phyloP scores from a whole-genome alignment of 1,140 invertebrate genomes.

The Pinna nobilis region DNA sequence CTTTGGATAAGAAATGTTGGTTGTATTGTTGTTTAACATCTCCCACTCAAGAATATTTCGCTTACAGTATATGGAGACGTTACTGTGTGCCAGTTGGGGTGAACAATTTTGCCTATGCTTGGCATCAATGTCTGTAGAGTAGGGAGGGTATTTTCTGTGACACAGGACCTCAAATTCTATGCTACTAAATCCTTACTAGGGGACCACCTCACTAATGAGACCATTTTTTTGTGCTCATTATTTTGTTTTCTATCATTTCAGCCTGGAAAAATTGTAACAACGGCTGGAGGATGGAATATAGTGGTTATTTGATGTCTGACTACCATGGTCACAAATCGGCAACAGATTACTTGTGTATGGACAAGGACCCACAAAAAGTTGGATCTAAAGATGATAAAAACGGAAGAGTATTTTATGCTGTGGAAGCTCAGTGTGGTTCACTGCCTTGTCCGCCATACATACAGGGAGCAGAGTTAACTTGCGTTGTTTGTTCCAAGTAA shows the following conservation, averaged over 20 bases:
- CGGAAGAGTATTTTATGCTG: constrained; percentile 32
- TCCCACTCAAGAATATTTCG: too few relatives aligned
- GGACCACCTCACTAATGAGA: background rate
- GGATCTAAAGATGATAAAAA: constrained; percentile 20
- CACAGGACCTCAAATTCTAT: too few relatives aligned
- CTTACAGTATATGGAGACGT: too few relatives aligned
- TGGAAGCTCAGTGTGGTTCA: constrained; percentile 42
- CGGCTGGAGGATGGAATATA: constrained; percentile 38
- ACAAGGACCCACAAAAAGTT: constrained; percentile 36
- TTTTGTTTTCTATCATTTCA: constrained; percentile 26
- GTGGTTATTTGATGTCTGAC: constrained; percentile 40
- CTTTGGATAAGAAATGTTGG: too few relatives aligned
- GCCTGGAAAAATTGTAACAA: constrained; percentile 2
- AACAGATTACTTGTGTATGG: constrained; percentile 23
- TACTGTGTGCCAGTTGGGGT: too few relatives aligned
- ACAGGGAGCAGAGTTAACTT: constrained; percentile 40
- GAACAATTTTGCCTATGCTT: too few relatives aligned
- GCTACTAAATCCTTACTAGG: too few relatives aligned
- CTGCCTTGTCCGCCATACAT: constrained; percentile 44
- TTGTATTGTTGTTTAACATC: too few relatives aligned
- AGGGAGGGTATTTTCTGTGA: too few relatives aligned
- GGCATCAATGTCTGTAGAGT: too few relatives aligned
- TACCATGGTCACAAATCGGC: background rate
- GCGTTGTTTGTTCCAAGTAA: constrained; percentile 44
- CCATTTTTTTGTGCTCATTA: too few relatives aligned